Evolutionary conservation across 2,888 invertebrate genomes (phyloP), one percentile per base, ranked within the genome.

Genomic region (Agriopis marginaria): DNA sequence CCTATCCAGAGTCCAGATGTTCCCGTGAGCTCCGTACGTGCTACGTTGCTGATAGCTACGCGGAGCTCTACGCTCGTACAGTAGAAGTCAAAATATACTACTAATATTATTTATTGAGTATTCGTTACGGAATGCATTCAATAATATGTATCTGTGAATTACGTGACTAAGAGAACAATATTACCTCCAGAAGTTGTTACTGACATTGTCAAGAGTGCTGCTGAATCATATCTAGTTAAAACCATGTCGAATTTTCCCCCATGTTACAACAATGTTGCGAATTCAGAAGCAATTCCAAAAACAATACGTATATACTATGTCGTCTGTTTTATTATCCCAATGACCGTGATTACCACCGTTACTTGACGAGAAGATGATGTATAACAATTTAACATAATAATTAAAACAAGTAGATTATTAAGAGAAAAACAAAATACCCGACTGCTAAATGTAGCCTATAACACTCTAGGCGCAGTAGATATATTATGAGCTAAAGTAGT

Each of bases 11-110:
- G 17, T 58, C 17, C 45, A 45, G 58, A 23, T 8, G 32, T 59
- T 59, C 59, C 32, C 12, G 45, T 9, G 2, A 47, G 47, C 59
- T 59, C 47, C 47, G 59, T n/a, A 32, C 11, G 5, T n/a, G 59
- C 59, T 59, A 59, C 59, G 32, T 11, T 11, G 8, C 12, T 8
- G 9, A 32, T 32, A 47, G 47, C 47, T 32, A 59, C 11, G 61
- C 14, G 42, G 10, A 8, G 14, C 17, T 44, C 44, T 56, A 44
- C 56, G 23, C 44, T 56, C 44, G 14, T 56, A 7, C 7, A 7
- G 4, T 11, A 11, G 10, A 44, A 17, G 8, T 4, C 8, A 7
- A 50, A 50, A 17, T 47, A 17, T 9, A 23, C 17, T 10, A 42
- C 8, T 42, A 42, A 7, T 42, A 42, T 42, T 42, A 42, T n/a